Conservation (phyloP, 1,140 invertebrate species). For the Carposina sasakii region DNA sequence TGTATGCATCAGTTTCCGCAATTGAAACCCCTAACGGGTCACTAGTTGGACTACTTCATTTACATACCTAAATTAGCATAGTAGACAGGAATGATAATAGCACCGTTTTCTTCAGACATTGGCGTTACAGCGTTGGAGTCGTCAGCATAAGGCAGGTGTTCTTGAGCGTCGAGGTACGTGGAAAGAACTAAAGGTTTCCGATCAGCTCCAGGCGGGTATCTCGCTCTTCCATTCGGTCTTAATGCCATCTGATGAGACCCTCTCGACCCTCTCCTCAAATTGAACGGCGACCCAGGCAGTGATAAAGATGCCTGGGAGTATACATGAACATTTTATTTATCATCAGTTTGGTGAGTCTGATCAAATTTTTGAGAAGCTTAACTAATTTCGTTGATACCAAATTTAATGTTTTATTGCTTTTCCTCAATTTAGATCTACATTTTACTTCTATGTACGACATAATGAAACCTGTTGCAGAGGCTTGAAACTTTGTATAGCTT, state of each 20-base stretch:
- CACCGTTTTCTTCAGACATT: constrained; percentile 97
- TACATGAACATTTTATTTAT: too few species aligned
- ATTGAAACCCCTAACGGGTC: too few species aligned
- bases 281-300: constrained; percentile 97
- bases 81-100: constrained; percentile 92
- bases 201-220: constrained; percentile 83
- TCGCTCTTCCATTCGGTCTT: constrained; percentile 81
- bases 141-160: constrained; percentile 97
- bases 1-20: too few species aligned
- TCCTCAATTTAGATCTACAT: constrained; percentile 62
- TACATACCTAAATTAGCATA: constrained; percentile 81
- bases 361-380: too few species aligned
- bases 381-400: too few species aligned
- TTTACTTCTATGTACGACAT: constrained; percentile 1
- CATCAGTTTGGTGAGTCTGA: too few species aligned
- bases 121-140: constrained; percentile 98
- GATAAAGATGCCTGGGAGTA: constrained; percentile 92
- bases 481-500: constrained; percentile 33
- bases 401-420: too few species aligned
- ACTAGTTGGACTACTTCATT: neutral
- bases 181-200: constrained; percentile 94
- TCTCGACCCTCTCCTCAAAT: constrained; percentile 88
- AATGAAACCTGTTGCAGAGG: constrained; percentile 49
- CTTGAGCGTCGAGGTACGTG: constrained; percentile 95
- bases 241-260: constrained; percentile 93